phyloP scores from a whole-genome alignment of 2,113 vertebrate species.

The Aptenodytes forsteri region DNA sequence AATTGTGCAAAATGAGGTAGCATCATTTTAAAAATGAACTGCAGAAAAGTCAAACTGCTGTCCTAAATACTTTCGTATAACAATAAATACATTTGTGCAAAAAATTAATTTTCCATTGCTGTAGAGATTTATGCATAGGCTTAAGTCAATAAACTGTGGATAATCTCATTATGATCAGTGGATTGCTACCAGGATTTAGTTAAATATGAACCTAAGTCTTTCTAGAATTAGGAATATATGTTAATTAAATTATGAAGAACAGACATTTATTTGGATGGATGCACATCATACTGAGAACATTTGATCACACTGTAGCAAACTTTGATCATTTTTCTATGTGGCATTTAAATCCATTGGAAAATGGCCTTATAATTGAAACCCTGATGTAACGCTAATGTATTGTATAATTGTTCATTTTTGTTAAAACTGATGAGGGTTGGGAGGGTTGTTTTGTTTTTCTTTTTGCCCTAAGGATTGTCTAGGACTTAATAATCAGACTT shows the following conservation, averaged over 20 bases:
- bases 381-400: not conserved
- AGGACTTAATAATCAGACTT: slow-evolving; percentile 3
- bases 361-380: not conserved
- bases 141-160: not conserved
- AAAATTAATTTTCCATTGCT: not conserved
- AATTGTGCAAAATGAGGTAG: not conserved
- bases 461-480: not conserved
- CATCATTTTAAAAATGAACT: not conserved
- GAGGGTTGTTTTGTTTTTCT: not conserved
- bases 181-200: not conserved
- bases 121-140: not conserved
- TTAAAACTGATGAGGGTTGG: not conserved
- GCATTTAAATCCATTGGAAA: not conserved
- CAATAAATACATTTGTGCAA: not conserved
- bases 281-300: not conserved
- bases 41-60: not conserved
- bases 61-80: not conserved
- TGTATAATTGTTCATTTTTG: not conserved
- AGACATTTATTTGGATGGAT: not conserved
- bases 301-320: not conserved
- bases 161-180: slow-evolving; percentile 16
- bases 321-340: not conserved
- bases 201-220: slow-evolving; percentile 4
- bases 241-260: slow-evolving; percentile 5
- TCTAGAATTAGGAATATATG: not conserved